Evolutionary conservation across 2,888 invertebrate species (phyloP), one percentile per base, ranked within the genome.

Genomic region (Corbicula japonica): DNA sequence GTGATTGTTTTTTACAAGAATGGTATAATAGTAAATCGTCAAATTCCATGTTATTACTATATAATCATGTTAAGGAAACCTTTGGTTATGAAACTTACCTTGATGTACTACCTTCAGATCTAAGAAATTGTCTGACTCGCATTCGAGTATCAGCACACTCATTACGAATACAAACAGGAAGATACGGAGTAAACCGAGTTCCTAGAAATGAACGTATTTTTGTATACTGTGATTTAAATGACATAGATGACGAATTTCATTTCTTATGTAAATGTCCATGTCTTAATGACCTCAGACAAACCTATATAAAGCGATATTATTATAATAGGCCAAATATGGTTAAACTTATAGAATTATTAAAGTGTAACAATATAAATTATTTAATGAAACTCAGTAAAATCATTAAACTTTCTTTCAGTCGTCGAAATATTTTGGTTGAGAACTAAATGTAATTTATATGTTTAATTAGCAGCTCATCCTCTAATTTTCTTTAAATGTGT

Each of bases 241-340:
- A 66, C 35, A 66, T 66, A 10, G 68, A 68, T 34, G 56, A 54
- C 26, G 54, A 41, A 41, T 54, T 56, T 54, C 68, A 68, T 34
- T 68, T 68, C 41, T 23, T 68, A 15, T 56, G 5, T 18, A 41
- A 38, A 26, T 68, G 68, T 41, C 44, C 68, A 23, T n/a, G n/a
- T 15, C 56, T 21, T 56, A 44, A 65, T 32, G 34, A 6, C 28
- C 54, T 54, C 6, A 54, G 54, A 54, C 26, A 10, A 5, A 54
- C 18, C 4, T 54, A 54, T 54, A 54, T 50, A 8, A 21, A 50
- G n/a, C 18, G 23, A 50, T 50, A 50, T 23, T 50, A 50, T n/a
- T 50, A 21, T 54, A 30, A 28, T 12, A 54, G 30, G 23, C 54
- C 12, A 12, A 46, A 21, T n/a, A 46, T 46, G 46, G 18, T n/a